Conservation (phyloP, 37 sponge, comb jelly and placozoan genomes). For the Theonella swinhoei region DNA sequence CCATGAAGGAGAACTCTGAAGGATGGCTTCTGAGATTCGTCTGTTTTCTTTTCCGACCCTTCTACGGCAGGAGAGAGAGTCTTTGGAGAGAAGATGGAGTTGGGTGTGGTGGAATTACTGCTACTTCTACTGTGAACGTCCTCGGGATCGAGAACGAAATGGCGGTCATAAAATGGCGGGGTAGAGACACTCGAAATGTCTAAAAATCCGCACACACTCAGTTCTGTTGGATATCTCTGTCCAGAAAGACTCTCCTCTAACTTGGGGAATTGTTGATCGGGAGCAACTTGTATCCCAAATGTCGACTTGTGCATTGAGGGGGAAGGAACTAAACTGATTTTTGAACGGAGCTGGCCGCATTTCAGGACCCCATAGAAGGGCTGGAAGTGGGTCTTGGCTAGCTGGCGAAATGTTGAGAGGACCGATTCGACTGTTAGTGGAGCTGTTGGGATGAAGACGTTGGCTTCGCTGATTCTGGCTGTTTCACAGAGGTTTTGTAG, state of each 20-base stretch:
- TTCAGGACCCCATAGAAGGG: constrained; percentile 62
- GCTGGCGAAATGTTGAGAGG: constrained; percentile 30
- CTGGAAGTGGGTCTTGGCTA: constrained; percentile 50
- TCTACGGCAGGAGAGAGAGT: neutral
- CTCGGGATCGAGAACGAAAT: constrained; percentile 78
- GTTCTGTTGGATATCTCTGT: constrained; percentile 51
- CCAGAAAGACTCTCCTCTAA: constrained; percentile 24
- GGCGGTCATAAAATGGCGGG: constrained; percentile 66
- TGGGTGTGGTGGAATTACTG: neutral
- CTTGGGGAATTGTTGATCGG: constrained; percentile 22
- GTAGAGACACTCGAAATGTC: constrained; percentile 41
- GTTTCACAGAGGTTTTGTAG: constrained; percentile 46
- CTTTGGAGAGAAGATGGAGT: neutral
- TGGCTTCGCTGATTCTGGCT: constrained; percentile 3
- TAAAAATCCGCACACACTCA: constrained; percentile 86
- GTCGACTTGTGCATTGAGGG: constrained; percentile 51
- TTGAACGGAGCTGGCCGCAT: constrained; percentile 77
- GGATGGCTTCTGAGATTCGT: constrained; percentile 74
- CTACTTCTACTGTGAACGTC: neutral
- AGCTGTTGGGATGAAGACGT: constrained; percentile 40
- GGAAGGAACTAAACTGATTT: constrained; percentile 68
- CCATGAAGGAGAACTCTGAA: constrained; percentile 89
- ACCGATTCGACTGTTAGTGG: constrained; percentile 47
- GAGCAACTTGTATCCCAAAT: constrained; percentile 11
- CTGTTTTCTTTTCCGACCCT: neutral